Evolutionary conservation across 2,113 vertebrate genomes (phyloP).

Genomic region (Thomomys bottae): DNA sequence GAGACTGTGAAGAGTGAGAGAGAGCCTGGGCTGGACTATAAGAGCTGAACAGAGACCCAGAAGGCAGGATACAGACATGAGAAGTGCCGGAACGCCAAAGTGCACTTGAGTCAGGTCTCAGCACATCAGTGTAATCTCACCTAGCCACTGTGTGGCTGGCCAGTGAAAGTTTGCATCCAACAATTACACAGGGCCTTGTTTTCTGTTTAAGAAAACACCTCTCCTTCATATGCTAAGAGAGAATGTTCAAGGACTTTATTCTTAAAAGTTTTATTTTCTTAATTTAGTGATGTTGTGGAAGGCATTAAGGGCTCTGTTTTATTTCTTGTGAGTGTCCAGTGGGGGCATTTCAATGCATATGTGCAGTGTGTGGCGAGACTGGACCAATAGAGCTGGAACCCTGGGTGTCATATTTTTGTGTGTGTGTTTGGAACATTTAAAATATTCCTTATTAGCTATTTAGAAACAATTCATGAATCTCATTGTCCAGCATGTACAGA

Average conservation of each 20-base stretch:
- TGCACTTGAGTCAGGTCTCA: background rate
- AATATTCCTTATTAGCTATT: background rate
- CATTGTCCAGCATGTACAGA: too few species aligned
- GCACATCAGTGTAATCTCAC: background rate
- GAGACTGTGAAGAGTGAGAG: background rate
- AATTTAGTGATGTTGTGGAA: background rate
- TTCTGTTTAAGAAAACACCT: background rate
- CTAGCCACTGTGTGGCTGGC: fast-evolving
- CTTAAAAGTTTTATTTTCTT: background rate
- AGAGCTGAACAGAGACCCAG: background rate
- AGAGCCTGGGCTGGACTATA: background rate
- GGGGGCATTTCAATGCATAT: background rate
- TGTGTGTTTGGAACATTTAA: too few species aligned
- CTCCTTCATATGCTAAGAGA: background rate
- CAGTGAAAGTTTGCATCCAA: fast-evolving
- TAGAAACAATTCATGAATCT: background rate
- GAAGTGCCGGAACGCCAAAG: background rate
- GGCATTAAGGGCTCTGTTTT: background rate
- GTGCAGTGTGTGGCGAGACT: too few species aligned
- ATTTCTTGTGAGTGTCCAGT: background rate
- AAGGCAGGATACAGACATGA: fast-evolving
- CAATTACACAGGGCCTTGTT: background rate
- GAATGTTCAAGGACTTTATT: background rate
- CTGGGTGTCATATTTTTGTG: background rate
- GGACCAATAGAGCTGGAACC: too few species aligned